Percentiles rank a stretch among this genome's conserved stretches.
phyloP scores from a whole-genome alignment of 2,113 vertebrate species.

The Hypocryptadius cinnamomeus region DNA sequence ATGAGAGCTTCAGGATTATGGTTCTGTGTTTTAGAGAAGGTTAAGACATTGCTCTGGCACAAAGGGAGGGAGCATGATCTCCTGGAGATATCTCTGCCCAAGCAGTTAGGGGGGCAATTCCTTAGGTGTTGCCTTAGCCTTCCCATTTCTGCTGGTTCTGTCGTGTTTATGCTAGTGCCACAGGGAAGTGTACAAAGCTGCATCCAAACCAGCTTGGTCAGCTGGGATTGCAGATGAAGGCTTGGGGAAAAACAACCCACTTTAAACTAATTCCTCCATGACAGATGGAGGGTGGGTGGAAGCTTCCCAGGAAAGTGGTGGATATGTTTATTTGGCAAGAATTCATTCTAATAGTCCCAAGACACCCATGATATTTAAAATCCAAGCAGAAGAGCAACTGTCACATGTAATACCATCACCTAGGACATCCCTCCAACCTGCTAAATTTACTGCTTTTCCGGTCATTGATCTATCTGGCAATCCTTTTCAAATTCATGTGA shows the following conservation, averaged over 20 bases:
- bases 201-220: background rate
- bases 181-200: background rate
- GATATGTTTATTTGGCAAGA: background rate
- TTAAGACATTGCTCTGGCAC: background rate
- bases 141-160: background rate
- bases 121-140: background rate
- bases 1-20: background rate
- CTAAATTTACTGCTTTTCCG: background rate
- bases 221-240: background rate
- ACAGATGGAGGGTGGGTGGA: background rate
- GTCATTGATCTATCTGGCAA: background rate
- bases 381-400: background rate
- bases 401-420: background rate
- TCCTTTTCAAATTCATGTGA: conserved; percentile 30
- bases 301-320: background rate
- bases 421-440: background rate
- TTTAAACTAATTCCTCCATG: background rate
- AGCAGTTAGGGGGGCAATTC: fast-evolving
- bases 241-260: background rate
- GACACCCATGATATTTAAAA: background rate
- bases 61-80: background rate
- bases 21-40: background rate
- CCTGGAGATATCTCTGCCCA: background rate
- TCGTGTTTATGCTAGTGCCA: background rate
- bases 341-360: background rate